These are phyloP conservation scores for Dryadula phaetusa DNA, from an alignment of 2,888 invertebrate species.

Conservation along the genomic window DNA sequence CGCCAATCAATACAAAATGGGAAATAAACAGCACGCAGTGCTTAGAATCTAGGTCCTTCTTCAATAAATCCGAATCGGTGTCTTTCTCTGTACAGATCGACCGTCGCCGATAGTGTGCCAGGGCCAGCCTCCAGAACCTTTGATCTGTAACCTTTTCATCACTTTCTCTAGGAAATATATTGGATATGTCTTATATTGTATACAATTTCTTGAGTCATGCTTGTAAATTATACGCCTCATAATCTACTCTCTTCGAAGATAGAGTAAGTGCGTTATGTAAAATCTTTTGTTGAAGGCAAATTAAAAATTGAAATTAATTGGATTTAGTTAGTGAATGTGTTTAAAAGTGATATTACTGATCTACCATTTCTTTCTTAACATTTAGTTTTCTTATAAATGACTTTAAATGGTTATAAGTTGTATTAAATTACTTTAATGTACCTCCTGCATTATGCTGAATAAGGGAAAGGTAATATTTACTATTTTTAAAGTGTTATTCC, in stretches of 20 bases:
- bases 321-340: not conserved
- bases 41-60: too few species aligned
- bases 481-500: too few species aligned
- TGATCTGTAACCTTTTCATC: constrained; percentile 34
- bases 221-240: constrained; percentile 21
- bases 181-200: constrained; percentile 5
- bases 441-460: too few species aligned
- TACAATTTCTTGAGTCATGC: constrained; percentile 26
- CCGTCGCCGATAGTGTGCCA: not conserved
- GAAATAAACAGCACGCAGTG: too few species aligned
- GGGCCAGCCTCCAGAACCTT: constrained; percentile 36
- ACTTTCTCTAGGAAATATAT: constrained; percentile 33
- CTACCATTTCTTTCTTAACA: not conserved
- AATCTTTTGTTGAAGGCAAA: not conserved
- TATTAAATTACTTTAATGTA: too few species aligned
- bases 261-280: not conserved
- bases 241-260: not conserved
- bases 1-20: too few species aligned
- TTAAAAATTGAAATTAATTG: not conserved
- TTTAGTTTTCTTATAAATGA: too few species aligned
- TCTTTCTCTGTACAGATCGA: not conserved
- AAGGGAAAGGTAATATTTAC: too few species aligned
- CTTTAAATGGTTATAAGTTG: too few species aligned
- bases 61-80: not conserved
- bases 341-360: not conserved